phyloP scores from a whole-genome alignment of 1,140 invertebrate species.

The Thaumetopoea pityocampa region DNA sequence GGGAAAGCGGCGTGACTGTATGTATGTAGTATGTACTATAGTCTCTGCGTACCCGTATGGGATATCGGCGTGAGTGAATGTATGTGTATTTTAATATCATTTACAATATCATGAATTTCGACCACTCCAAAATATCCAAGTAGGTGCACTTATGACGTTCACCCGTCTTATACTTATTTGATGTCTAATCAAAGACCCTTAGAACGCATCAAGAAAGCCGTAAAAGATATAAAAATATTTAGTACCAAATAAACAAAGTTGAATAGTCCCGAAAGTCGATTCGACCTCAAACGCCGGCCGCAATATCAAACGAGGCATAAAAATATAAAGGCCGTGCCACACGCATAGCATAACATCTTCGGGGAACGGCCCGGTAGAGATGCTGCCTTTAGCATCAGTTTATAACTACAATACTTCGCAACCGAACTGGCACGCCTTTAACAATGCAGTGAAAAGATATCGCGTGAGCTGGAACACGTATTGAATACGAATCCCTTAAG shows the following conservation, averaged over 20 bases:
- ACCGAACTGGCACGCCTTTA: slow-evolving; percentile 25
- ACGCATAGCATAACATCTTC: slow-evolving; percentile 23
- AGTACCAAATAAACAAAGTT: slow-evolving; percentile 23
- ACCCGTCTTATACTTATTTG: too few relatives aligned
- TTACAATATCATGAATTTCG: too few relatives aligned
- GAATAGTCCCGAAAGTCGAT: slow-evolving; percentile 18
- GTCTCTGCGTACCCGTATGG: too few relatives aligned
- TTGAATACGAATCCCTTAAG: slow-evolving; percentile 28
- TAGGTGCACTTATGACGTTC: too few relatives aligned
- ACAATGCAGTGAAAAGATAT: slow-evolving; percentile 36
- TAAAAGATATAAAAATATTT: slow-evolving; percentile 16
- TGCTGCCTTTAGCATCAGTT: slow-evolving; percentile 25
- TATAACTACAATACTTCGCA: slow-evolving; percentile 36
- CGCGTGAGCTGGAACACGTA: slow-evolving; percentile 16
- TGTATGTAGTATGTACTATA: too few relatives aligned
- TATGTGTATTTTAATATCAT: too few relatives aligned
- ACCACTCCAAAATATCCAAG: too few relatives aligned
- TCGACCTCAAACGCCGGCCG: slow-evolving; percentile 23
- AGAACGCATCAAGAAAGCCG: slow-evolving; percentile 1
- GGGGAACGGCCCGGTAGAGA: slow-evolving; percentile 10
- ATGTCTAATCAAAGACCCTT: too few relatives aligned
- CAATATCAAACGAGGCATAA: slow-evolving; percentile 27
- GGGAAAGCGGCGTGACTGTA: too few relatives aligned
- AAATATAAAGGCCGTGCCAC: slow-evolving; percentile 21
- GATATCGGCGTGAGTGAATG: too few relatives aligned